Conservation (phyloP, 2,888 invertebrate genomes). For the Megalurothrips usitatus region DNA sequence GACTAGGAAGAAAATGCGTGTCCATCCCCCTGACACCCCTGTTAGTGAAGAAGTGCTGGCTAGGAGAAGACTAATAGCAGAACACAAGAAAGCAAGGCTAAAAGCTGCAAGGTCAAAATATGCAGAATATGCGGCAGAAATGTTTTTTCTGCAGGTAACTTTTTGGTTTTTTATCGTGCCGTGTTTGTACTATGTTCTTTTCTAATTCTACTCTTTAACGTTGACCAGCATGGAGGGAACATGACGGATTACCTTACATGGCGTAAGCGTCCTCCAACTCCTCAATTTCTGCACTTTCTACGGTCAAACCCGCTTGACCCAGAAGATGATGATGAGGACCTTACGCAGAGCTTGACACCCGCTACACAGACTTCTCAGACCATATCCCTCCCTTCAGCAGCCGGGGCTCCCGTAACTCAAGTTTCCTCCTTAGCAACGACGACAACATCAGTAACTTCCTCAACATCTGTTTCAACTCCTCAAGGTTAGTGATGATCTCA, state of each 20-base stretch:
- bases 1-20: neutral
- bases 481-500: neutral
- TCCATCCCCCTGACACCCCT: conserved; percentile 32
- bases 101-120: conserved; percentile 49
- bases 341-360: conserved; percentile 42
- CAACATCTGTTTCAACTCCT: conserved; percentile 30
- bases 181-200: neutral
- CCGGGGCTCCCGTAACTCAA: conserved; percentile 37
- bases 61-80: conserved; percentile 54
- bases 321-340: conserved; percentile 52
- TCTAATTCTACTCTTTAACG: neutral
- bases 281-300: conserved; percentile 69
- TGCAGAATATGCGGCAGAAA: conserved; percentile 74
- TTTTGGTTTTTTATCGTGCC: neutral
- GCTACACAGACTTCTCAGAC: conserved; percentile 33
- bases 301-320: conserved; percentile 66
- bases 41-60: conserved; percentile 50
- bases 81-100: conserved; percentile 34
- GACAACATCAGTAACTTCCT: conserved; percentile 33
- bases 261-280: conserved; percentile 73
- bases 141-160: conserved; percentile 69
- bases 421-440: conserved; percentile 38
- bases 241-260: conserved; percentile 83
- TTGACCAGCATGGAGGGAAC: conserved; percentile 63
- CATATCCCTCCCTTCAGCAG: neutral